These are phyloP conservation scores for Cochlearius cochlearius DNA, from an alignment of 2,113 vertebrate species.

Conservation along the genomic window DNA sequence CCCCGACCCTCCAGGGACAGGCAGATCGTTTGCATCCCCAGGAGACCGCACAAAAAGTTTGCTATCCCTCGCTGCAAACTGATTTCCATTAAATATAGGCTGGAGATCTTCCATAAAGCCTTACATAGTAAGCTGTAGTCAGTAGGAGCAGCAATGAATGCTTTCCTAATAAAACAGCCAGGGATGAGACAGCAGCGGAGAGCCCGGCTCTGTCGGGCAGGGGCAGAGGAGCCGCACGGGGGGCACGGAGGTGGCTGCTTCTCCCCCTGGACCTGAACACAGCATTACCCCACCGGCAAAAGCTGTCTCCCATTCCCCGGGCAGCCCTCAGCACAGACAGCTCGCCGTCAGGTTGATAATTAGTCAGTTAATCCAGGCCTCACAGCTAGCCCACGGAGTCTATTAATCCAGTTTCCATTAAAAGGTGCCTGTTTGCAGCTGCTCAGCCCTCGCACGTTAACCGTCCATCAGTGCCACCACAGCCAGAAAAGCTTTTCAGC, in stretches of 20 bases:
- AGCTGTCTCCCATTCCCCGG: background rate
- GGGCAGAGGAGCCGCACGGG: background rate
- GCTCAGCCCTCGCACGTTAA: background rate
- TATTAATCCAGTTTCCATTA: background rate
- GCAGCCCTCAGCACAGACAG: background rate
- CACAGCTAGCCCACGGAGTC: background rate
- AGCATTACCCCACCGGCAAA: background rate
- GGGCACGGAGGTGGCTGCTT: too few species aligned
- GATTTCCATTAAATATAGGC: background rate
- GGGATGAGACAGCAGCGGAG: background rate
- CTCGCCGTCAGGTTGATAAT: constrained; percentile 14
- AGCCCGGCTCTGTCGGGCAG: background rate
- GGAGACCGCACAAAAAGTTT: background rate
- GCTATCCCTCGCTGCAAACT: too few species aligned
- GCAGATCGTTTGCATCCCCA: background rate
- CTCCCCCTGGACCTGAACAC: background rate
- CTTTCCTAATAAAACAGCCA: background rate
- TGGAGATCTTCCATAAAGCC: background rate
- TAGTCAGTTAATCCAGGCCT: constrained; percentile 14
- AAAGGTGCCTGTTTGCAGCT: background rate
- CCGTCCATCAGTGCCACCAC: background rate
- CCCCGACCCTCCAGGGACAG: fast-evolving
- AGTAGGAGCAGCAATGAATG: background rate
- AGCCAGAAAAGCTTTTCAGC: background rate
- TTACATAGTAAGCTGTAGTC: background rate